Percentiles rank a stretch among this genome's conserved stretches.
Evolutionary conservation across 2,888 invertebrate genomes (phyloP).

Genomic region (Spodoptera littoralis): DNA sequence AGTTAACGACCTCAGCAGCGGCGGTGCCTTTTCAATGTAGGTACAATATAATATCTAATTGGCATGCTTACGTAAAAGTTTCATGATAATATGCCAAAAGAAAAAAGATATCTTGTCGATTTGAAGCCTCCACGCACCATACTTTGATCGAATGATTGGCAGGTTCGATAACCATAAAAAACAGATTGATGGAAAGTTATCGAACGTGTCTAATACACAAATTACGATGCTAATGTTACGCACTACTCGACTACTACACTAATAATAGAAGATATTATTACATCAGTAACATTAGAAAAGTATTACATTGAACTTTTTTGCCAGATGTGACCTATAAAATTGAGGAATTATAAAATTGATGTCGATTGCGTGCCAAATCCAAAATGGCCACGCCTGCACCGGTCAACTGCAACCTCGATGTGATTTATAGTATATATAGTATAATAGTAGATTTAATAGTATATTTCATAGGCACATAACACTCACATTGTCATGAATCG

Average conservation of each 20-base stretch:
- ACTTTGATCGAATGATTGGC: conserved; percentile 39
- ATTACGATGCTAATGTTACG: conserved; percentile 27
- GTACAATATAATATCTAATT: conserved; percentile 23
- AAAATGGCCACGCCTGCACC: no score
- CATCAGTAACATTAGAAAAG: no score
- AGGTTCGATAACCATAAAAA: conserved; percentile 32
- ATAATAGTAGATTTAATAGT: no score
- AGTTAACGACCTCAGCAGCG: conserved; percentile 43
- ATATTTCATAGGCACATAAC: no score
- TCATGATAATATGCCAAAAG: conserved; percentile 16
- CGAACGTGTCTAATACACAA: conserved; percentile 23
- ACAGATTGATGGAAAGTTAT: conserved; percentile 31
- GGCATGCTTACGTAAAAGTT: conserved; percentile 27
- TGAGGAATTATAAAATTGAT: no score
- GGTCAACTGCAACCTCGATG: no score
- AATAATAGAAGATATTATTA: not conserved
- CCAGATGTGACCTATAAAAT: no score
- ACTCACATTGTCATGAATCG: no score
- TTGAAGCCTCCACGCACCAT: conserved; percentile 28
- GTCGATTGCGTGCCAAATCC: no score
- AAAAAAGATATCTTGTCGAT: conserved; percentile 25
- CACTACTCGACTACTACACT: conserved; percentile 12
- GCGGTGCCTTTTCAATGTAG: conserved; percentile 27
- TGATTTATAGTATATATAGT: no score
- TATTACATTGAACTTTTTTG: no score